Conservation (phyloP, 2,888 invertebrate species). For the Heliothis peltigera region DNA sequence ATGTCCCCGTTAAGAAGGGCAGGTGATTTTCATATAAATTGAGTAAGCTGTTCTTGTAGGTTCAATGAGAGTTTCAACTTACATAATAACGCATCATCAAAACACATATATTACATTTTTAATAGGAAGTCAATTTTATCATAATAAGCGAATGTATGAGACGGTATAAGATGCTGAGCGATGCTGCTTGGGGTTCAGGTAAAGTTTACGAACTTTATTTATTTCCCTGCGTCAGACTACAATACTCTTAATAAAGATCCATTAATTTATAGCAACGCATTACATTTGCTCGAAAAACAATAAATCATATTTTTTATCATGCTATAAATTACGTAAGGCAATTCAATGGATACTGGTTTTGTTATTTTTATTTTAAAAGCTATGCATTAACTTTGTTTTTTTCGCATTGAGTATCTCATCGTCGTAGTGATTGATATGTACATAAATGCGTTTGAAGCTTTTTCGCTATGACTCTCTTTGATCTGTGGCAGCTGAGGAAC, state of each 20-base stretch:
- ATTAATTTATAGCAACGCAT: slow-evolving; percentile 1
- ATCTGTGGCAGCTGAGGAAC: too few species aligned
- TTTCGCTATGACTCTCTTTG: too few species aligned
- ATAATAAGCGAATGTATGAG: not conserved
- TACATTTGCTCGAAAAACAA: not conserved
- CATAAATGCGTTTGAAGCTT: not conserved
- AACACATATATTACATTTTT: not conserved
- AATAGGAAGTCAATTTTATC: not conserved
- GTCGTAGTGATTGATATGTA: not conserved
- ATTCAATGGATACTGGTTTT: not conserved
- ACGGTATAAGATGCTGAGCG: not conserved
- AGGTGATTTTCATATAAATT: not conserved
- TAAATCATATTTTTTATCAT: not conserved
- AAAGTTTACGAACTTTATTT: not conserved
- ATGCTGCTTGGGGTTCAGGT: not conserved
- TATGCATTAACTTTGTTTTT: not conserved
- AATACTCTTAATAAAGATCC: not conserved
- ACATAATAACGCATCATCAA: not conserved
- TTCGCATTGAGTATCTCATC: not conserved
- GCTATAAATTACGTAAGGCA: not conserved
- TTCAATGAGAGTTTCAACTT: not conserved
- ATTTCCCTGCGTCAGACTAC: not conserved
- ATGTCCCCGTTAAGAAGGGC: slow-evolving; percentile 20
- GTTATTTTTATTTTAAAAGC: not conserved
- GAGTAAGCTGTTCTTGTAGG: not conserved